A percentile compares a stretch with the other conserved stretches of the same genome.
These are phyloP conservation scores for Grammomys surdaster DNA, from an alignment of 2,113 vertebrate genomes.

Conservation along the genomic window DNA sequence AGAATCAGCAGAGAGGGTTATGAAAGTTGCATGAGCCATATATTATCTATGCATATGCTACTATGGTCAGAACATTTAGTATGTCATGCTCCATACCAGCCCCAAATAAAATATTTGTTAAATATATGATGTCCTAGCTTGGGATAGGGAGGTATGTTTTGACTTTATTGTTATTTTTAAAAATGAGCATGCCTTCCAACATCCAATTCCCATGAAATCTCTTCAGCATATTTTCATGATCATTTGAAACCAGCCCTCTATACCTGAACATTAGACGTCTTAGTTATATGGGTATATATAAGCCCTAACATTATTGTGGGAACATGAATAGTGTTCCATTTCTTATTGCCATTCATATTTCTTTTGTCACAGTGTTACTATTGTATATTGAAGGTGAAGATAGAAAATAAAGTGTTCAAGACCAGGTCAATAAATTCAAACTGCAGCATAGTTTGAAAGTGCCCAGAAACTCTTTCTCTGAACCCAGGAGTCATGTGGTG, in stretches of 20 bases:
- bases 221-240: constrained; percentile 59
- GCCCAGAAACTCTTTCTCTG: constrained; percentile 48
- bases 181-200: constrained; percentile 80
- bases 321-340: constrained; percentile 60
- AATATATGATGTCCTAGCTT: constrained; percentile 69
- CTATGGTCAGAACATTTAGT: constrained; percentile 74
- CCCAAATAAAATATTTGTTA: constrained; percentile 79
- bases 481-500: constrained; percentile 30
- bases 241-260: constrained; percentile 44
- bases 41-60: constrained; percentile 79
- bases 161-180: constrained; percentile 71
- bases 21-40: constrained; percentile 82
- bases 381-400: constrained; percentile 67
- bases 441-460: constrained; percentile 58
- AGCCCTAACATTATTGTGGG: constrained; percentile 46
- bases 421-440: constrained; percentile 69
- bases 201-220: constrained; percentile 79
- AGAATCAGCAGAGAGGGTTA: constrained; percentile 79
- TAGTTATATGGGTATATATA: neutral
- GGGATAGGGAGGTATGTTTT: constrained; percentile 68
- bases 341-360: constrained; percentile 69
- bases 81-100: constrained; percentile 67
- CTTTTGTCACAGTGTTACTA: constrained; percentile 56
- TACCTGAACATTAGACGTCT: constrained; percentile 58
- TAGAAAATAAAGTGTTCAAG: constrained; percentile 68